A percentile compares a stretch with the other conserved stretches of the same genome.
Evolutionary conservation across 2,113 vertebrate species (phyloP).

Genomic region (Alouatta palliata): DNA sequence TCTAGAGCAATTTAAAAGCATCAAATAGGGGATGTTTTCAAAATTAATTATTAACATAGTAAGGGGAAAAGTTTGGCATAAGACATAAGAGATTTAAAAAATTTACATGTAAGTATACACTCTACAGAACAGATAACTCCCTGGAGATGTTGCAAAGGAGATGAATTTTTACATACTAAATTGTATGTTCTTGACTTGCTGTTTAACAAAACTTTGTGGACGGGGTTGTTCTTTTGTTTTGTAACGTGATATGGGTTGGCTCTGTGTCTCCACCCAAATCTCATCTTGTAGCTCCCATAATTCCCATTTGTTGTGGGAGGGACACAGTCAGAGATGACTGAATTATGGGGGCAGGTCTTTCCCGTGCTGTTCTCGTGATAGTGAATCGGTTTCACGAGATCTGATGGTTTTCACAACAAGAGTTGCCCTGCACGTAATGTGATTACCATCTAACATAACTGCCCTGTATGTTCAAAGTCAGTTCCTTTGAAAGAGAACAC

Average conservation of each 20-base stretch:
- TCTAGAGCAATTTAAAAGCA: constrained; percentile 44
- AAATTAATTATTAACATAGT: constrained; percentile 15
- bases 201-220: constrained; percentile 13
- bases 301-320: no score
- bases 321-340: no score
- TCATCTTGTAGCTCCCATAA: no score
- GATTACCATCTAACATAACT: neutral
- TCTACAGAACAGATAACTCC: neutral
- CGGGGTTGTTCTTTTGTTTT: neutral
- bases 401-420: no score
- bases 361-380: no score
- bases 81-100: constrained; percentile 2
- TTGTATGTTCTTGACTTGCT: constrained; percentile 11
- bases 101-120: neutral
- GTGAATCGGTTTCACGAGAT: no score
- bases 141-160: neutral
- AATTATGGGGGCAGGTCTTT: no score
- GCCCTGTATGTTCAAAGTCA: neutral
- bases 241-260: no score
- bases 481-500: constrained; percentile 4
- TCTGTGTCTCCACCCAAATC: no score
- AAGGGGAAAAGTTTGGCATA: neutral
- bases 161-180: constrained; percentile 3
- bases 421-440: neutral
- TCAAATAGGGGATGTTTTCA: constrained; percentile 39